Evolutionary conservation across 2,888 invertebrate species (phyloP), one percentile per base, ranked within the genome.

Genomic region (Microctonus aethiopoides): DNA sequence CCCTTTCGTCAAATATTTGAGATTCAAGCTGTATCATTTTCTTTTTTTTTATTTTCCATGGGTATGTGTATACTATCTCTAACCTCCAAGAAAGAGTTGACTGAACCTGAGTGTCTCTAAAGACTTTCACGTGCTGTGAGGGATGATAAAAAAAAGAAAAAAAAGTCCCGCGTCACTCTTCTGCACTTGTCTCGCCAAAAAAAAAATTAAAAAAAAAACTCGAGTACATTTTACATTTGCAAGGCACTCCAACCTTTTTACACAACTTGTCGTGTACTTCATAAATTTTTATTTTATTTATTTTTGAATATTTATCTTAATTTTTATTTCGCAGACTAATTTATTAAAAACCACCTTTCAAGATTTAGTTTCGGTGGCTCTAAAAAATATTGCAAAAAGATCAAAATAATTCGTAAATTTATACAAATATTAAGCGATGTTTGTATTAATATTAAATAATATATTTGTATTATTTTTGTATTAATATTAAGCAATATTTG

Each of bases 1-100:
- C 65, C 57, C 71, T 73, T 67, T 73, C 69, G 72, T 76, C 79
- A 79, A 80, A 80, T 78, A 80, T 80, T 80, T 79, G 79, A 78
- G 70, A 65, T 73, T 54, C 64, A 10, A 4, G 10, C 24, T 11
- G 51, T 39, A 39, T 39, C 11, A 11, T 26, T 60, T 36, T 20
- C 67, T 60, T 70, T 70, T 72, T 73, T 61, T 68, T 36, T 41
- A 67, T 51, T 66, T 39, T 16, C 24, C 56, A 22, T 39, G 26
- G 32, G 41, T 62, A 16, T 62, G 51, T 46, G n/a, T 46, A 24
- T 29, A 29, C 46, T 26, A 16, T 46, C 41, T n/a, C n/a, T n/a
- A 24, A 34, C 65, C 65, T 56, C 24, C 20, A 36, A 26, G 56
- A 65, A 65, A 59, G 59, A 41, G 59, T 67, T 67, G 41, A 67